These are phyloP conservation scores for Drosophila suzukii DNA, from an alignment of 1,140 invertebrate species.

Conservation along the genomic window DNA sequence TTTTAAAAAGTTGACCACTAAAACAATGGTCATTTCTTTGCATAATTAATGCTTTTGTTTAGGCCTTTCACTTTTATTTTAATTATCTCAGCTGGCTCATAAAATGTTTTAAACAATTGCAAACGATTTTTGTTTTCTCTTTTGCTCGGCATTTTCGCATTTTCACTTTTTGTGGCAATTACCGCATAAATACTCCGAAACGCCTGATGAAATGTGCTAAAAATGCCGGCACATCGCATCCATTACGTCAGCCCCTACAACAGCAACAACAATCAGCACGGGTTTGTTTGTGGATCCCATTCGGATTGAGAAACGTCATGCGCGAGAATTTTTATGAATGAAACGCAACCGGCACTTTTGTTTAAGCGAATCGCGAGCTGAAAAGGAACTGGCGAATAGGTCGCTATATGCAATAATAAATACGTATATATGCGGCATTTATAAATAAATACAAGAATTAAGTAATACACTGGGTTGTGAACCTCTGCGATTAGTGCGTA, in stretches of 20 bases:
- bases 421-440: slow-evolving; percentile 1
- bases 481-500: too few species aligned
- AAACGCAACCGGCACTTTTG: slow-evolving; percentile 47
- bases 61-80: slow-evolving; percentile 22
- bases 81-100: not conserved
- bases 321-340: slow-evolving; percentile 64
- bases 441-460: slow-evolving; percentile 7
- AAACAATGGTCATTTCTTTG: slow-evolving; percentile 10
- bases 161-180: slow-evolving; percentile 60
- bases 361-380: slow-evolving; percentile 26
- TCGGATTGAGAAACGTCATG: slow-evolving; percentile 34
- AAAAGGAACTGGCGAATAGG: slow-evolving; percentile 3
- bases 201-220: slow-evolving; percentile 37
- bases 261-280: slow-evolving; percentile 46
- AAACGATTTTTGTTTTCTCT: slow-evolving; percentile 22
- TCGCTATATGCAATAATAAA: slow-evolving; percentile 17
- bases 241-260: slow-evolving; percentile 49
- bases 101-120: slow-evolving; percentile 14
- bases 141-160: slow-evolving; percentile 45
- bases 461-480: not conserved
- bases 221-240: slow-evolving; percentile 48
- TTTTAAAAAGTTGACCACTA: not conserved
- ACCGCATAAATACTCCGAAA: slow-evolving; percentile 40
- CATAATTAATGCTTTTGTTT: not conserved
- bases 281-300: slow-evolving; percentile 72